Base-by-base conservation (phyloP, 2,113 vertebrate species). In the Caretta caretta region DNA sequence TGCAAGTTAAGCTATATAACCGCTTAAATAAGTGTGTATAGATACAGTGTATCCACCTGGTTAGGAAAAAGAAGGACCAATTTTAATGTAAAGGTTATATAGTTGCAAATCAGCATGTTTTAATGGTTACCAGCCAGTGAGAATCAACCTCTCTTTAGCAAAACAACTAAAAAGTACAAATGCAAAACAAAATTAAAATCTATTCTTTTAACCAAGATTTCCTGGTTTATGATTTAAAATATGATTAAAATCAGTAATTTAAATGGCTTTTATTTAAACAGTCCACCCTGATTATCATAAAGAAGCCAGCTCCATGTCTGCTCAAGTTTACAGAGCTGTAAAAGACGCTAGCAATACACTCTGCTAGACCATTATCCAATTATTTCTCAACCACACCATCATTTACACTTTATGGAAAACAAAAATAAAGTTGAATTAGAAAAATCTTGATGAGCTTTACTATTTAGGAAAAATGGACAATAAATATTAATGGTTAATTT, bases 371-470 rank as follows among this genome's bases (percentile, higher is more conserved):
- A 35, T 16, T 0, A 0, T 27, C 29, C 22, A 57, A 22, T 75
- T 86, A 69, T 42, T 88, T 46, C n/a, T 2, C 8, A 87, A 50
- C 88, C 85, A 49, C 16, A 83, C 0, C 50, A 42, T 51, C 20
- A 90, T 84, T 89, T 51, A 79, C 9, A 89, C 48, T 86, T 79
- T 1, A 65, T 57, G 24, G 20, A 92, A 94, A 7, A 20, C 17
- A 19, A 35, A 93, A 88, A 75, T 88, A 95, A 95, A 93, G 69
- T 69, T 95, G 89, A 84, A 62, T 54, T 42, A 9, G 9, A 94
- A 83, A 42, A 94, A 93, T 83, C 65, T 88, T 48, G 87, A 4
- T 59, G 90, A 85, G 80, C 80, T 96, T 96, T 87, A 94, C 25
- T n/a, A 59, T 2, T 29, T 76, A 95, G 90, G 48, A 48, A 93